Evolutionary conservation across 2,797 vertebrate species (phyloP).

Genomic region (Darevskia nairensis): DNA sequence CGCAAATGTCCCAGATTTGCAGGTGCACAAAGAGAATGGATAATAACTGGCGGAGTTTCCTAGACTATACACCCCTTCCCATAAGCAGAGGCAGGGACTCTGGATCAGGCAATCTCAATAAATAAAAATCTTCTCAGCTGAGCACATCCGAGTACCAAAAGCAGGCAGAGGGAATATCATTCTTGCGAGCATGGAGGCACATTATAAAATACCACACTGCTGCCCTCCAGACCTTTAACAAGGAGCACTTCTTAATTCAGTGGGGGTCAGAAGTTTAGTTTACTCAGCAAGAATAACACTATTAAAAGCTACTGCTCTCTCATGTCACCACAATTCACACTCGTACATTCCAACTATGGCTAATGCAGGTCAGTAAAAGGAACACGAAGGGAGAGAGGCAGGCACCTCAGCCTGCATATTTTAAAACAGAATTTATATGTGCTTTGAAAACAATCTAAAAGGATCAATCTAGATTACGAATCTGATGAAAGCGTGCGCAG

Average conservation of each 20-base stretch:
- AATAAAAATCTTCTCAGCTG: conserved; percentile 53
- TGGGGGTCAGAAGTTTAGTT: conserved; percentile 77
- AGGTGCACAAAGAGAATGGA: neutral
- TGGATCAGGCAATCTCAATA: conserved; percentile 38
- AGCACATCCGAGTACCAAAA: conserved; percentile 15
- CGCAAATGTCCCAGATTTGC: neutral
- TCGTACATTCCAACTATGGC: conserved; percentile 61
- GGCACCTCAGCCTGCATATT: conserved; percentile 57
- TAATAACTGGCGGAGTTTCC: neutral
- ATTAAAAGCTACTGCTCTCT: conserved; percentile 74
- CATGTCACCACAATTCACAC: conserved; percentile 67
- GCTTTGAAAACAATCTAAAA: conserved; percentile 67
- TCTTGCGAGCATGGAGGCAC: conserved; percentile 47
- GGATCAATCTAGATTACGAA: conserved; percentile 47
- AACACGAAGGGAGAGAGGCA: conserved; percentile 42
- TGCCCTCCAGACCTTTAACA: conserved; percentile 51
- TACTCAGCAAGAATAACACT: conserved; percentile 76
- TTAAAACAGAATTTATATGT: conserved; percentile 70
- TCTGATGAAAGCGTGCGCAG: conserved; percentile 46
- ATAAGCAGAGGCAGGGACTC: neutral
- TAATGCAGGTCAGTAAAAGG: conserved; percentile 61
- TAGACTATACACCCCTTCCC: neutral
- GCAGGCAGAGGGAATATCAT: conserved; percentile 45
- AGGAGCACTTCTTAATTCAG: conserved; percentile 69
- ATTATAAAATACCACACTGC: conserved; percentile 55